Evolutionary conservation across 64 coral and sea anemone species (phyloP), one percentile per base, ranked within the genome.

Genomic region (Montipora capricornis): DNA sequence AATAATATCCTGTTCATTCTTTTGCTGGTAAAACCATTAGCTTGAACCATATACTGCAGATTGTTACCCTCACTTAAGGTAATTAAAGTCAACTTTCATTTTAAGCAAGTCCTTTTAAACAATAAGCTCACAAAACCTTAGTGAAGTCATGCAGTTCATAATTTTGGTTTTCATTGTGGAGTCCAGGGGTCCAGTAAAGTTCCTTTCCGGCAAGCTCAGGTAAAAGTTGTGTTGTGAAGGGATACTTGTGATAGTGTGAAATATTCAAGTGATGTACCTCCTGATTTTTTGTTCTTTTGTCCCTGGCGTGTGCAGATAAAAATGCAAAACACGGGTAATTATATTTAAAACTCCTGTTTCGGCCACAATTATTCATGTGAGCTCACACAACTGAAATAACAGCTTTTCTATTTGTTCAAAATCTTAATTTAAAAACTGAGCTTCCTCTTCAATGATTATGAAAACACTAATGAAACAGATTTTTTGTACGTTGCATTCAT

Each of bases 321-420:
- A 71, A 20, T 4, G 10, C 5, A 20, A 71, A n/a, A 19, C 68
- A 64, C 14, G 14, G 8, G 61, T 64, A 64, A 64, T 64, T 64
- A 64, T 4, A 64, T 19, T 20, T 71, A 20, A n/a, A 20, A 11
- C 53, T 20, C 3, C 24, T n/a, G 44, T 48, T 17, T 68, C 64
- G 10, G 8, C 17, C 44, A 49, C 15, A 71, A 71, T 68, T 13
- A 4, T 49, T 85, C 62, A 51, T 22, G 8, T 13, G 15, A 20
- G n/a, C 82, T 37, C 82, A 37, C 37, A 37, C 37, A 37, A 0
- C 82, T 85, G 82, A 85, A 85, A 85, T 46, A 85, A 16, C 15
- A 47, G 1, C 10, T 46, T 45, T 85, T 70, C 17, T 44, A 8
- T 71, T 14, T 85, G 82, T 22, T 70, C 57, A 13, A 8, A 68